Evolutionary conservation across 2,113 vertebrate genomes (phyloP), one percentile per base, ranked within the genome.

Genomic region (Sialia sialis): DNA sequence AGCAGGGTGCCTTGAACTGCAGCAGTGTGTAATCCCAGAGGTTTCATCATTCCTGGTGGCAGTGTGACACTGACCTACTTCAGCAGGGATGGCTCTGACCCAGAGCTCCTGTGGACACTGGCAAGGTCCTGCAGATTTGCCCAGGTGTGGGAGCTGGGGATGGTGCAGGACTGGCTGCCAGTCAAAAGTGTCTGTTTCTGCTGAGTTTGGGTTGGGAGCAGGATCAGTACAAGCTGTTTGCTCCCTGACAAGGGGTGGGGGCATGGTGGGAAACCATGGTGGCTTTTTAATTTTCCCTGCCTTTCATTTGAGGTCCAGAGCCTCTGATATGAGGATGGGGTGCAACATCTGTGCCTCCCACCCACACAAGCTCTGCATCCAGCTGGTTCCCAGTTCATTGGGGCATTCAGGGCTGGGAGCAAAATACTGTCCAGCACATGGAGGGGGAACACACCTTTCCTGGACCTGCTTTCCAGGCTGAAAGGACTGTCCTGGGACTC

Each of bases 171-270:
- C 39, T 36, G 60, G 43, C 69, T 62, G 66, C 26, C 73, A 59
- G 52, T 4, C 68, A 41, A 3, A 21, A 52, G 72, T 22, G 48
- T 29, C 81, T 32, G 10, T 73, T 63, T 64, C 63, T 80, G 23
- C 41, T 0, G 0, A 2, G 6, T 16, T 22, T 30, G 41, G 36
- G 14, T 6, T 39, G 39, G 62, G 41, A 72, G 23, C 48, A 75
- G 34, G 29, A 36, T 30, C 15, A 8, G 32, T 13, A 13, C 10
- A 21, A 64, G 58, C 29, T 59, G 15, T 34, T 36, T 30, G 9
- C 27, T 22, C 7, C 11, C 14, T 29, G 6, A 12, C 29, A 34
- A 26, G 21, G 39, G 9, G 12, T 48, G 43, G 43, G n/a, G 30
- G 16, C 22, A 21, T 51, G 69, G 7, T 26, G 17, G 21, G 26